Conservation (phyloP, 2,888 invertebrate species). For the Trachelus troglodyta region DNA sequence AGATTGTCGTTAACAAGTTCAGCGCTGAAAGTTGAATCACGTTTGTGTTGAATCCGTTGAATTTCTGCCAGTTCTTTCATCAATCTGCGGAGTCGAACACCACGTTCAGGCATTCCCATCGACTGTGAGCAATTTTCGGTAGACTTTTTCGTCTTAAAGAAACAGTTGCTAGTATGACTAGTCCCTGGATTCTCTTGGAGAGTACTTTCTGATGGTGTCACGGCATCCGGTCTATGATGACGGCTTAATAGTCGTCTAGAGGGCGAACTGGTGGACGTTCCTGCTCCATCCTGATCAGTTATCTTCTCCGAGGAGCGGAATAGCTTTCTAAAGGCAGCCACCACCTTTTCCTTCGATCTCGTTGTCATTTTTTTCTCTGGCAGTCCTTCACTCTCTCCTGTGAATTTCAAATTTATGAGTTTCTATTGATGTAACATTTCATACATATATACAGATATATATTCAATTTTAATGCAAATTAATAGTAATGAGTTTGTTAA, state of each 20-base stretch:
- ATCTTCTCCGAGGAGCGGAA: conserved; percentile 80
- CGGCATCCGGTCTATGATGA: conserved; percentile 58
- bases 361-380: conserved; percentile 74
- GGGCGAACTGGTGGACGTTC: conserved; percentile 73
- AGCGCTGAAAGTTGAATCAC: conserved; percentile 83
- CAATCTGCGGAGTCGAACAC: conserved; percentile 79
- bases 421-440: background rate
- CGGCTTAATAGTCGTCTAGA: conserved; percentile 68
- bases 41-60: conserved; percentile 77
- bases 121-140: conserved; percentile 41
- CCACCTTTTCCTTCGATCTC: conserved; percentile 84
- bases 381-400: background rate
- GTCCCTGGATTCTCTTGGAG: conserved; percentile 53
- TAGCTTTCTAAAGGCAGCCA: conserved; percentile 82
- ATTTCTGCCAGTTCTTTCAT: conserved; percentile 90
- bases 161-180: conserved; percentile 47
- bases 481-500: background rate
- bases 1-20: conserved; percentile 88
- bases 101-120: conserved; percentile 66
- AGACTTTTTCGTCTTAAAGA: conserved; percentile 60
- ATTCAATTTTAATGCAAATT: background rate
- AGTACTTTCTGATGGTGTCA: conserved; percentile 58
- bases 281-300: conserved; percentile 72
- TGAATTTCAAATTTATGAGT: background rate
- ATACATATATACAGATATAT: background rate